Evolutionary conservation across 2,113 vertebrate genomes (phyloP).

Genomic region (Lamprotornis superbus): DNA sequence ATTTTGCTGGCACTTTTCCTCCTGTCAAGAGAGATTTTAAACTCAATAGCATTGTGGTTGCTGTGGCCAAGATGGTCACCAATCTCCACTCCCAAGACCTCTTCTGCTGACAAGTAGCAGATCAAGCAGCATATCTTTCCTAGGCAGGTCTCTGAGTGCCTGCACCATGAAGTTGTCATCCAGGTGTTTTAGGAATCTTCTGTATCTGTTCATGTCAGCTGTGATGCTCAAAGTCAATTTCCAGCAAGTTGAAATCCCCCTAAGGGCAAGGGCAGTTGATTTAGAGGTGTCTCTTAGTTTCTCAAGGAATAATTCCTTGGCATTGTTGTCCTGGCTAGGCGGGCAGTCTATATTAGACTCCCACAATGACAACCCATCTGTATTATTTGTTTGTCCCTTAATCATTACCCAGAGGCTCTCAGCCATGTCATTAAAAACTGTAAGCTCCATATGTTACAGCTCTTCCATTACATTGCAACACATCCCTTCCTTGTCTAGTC

Average conservation of each 20-base stretch:
- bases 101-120: neutral
- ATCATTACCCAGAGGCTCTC: neutral
- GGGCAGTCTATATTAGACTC: neutral
- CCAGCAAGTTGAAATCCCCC: neutral
- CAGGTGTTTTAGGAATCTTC: neutral
- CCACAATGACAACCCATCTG: rapidly evolving
- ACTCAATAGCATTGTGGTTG: rapidly evolving
- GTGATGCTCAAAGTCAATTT: neutral
- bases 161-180: neutral
- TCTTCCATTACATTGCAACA: neutral
- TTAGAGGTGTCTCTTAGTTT: neutral
- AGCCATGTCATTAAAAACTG: neutral
- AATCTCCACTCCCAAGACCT: neutral
- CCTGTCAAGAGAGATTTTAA: neutral
- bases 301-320: neutral
- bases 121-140: neutral
- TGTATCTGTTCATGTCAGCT: neutral
- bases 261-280: neutral
- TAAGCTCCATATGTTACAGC: neutral
- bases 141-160: neutral
- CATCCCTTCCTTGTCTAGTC: neutral
- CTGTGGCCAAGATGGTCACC: neutral
- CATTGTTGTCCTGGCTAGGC: neutral
- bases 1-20: neutral
- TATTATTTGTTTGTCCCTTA: neutral